Evolutionary conservation across 2,113 vertebrate species (phyloP).

Genomic region (Hypocryptadius cinnamomeus): DNA sequence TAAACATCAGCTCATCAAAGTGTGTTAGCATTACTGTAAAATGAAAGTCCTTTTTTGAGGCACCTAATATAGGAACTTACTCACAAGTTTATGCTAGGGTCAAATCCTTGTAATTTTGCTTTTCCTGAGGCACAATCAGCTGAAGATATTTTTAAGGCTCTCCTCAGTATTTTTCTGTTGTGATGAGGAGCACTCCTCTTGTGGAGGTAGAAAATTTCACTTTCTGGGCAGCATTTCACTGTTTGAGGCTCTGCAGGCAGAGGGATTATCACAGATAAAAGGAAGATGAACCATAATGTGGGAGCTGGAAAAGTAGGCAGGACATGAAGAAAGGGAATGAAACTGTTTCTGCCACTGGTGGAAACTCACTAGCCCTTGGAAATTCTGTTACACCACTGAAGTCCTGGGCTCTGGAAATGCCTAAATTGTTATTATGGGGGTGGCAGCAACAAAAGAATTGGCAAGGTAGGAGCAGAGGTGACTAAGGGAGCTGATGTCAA

Average conservation of each 20-base stretch:
- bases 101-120: neutral
- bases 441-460: neutral
- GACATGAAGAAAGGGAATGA: neutral
- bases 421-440: neutral
- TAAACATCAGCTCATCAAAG: neutral
- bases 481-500: neutral
- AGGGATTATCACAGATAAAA: neutral
- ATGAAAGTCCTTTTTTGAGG: neutral
- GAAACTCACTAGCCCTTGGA: neutral
- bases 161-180: neutral
- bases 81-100: neutral
- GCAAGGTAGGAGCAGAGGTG: neutral
- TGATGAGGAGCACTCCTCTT: neutral
- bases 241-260: neutral
- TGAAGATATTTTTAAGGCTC: neutral
- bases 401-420: neutral
- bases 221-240: neutral
- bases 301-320: neutral
- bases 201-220: neutral
- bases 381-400: neutral
- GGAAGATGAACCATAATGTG: neutral
- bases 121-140: neutral
- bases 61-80: rapidly evolving
- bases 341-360: neutral
- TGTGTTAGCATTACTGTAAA: neutral